These are phyloP conservation scores for Psix sp. DNA, from an alignment of 1,140 invertebrate genomes.

Conservation along the genomic window DNA sequence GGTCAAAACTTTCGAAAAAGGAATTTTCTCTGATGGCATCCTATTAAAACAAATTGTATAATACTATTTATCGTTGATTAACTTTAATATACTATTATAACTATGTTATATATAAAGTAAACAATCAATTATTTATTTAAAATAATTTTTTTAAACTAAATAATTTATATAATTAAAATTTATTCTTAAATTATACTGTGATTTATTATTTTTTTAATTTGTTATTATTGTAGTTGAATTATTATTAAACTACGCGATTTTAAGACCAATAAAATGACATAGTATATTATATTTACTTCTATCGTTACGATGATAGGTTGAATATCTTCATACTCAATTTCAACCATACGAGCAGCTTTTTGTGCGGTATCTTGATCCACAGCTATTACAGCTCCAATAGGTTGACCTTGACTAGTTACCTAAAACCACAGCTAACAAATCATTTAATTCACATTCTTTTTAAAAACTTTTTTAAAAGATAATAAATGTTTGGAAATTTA, in stretches of 20 bases:
- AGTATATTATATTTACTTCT: conserved; percentile 78
- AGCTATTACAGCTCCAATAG: conserved; percentile 87
- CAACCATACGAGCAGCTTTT: conserved; percentile 84
- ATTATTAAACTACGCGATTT: too few species aligned
- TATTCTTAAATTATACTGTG: too few species aligned
- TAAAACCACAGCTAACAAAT: conserved; percentile 60
- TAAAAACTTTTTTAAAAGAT: background rate
- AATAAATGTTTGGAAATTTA: conserved; percentile 55
- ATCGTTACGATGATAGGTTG: conserved; percentile 88
- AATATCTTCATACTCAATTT: conserved; percentile 85
- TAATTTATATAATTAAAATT: too few species aligned
- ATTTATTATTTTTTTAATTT: too few species aligned
- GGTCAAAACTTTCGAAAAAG: conserved; percentile 77
- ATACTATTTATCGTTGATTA: too few species aligned
- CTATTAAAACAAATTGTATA: conserved; percentile 55
- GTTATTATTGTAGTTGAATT: too few species aligned
- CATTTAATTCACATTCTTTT: conserved; percentile 15
- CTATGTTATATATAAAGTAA: too few species aligned
- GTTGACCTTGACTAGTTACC: conserved; percentile 86
- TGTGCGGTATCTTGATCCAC: conserved; percentile 84
- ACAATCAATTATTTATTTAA: too few species aligned
- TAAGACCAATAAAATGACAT: too few species aligned
- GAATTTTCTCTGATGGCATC: conserved; percentile 88
- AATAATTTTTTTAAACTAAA: too few species aligned
- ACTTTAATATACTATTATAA: too few species aligned